Evolutionary conservation across 2,888 invertebrate species (phyloP).

Genomic region (Mesorhabditis sp.): DNA sequence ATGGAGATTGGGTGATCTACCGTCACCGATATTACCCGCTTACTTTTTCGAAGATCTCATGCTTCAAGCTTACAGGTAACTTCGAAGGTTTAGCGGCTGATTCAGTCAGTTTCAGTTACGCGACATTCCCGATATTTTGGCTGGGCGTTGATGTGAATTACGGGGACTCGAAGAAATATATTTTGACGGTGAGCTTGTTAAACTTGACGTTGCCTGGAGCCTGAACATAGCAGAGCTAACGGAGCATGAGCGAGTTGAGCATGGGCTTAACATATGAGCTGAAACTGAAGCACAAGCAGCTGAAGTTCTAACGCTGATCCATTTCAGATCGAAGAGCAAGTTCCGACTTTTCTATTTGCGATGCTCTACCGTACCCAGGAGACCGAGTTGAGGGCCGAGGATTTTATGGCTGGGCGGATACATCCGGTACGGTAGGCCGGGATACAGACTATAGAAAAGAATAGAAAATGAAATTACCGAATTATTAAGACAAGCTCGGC

Average conservation of each 20-base stretch:
- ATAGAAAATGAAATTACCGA: no score
- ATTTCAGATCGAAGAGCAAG: neutral
- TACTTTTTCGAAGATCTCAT: constrained; percentile 4
- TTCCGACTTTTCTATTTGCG: neutral
- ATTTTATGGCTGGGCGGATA: neutral
- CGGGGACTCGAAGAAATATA: neutral
- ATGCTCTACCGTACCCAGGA: neutral
- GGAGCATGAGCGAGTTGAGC: neutral
- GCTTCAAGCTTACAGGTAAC: constrained; percentile 5
- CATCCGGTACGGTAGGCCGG: neutral
- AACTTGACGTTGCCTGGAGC: no score
- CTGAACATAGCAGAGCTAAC: no score
- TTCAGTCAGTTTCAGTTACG: neutral
- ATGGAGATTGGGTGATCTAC: neutral
- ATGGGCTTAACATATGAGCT: neutral
- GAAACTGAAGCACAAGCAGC: neutral
- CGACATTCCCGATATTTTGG: constrained; percentile 4
- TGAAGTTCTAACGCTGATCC: neutral
- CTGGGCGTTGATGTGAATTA: constrained; percentile 2
- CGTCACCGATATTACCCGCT: neutral
- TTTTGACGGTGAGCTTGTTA: neutral
- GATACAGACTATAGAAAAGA: no score
- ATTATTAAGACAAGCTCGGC: no score
- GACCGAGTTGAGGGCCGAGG: neutral
- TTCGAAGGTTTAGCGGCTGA: neutral